phyloP scores from a whole-genome alignment of 2,888 invertebrate genomes.

The Mylabris sibirica region DNA sequence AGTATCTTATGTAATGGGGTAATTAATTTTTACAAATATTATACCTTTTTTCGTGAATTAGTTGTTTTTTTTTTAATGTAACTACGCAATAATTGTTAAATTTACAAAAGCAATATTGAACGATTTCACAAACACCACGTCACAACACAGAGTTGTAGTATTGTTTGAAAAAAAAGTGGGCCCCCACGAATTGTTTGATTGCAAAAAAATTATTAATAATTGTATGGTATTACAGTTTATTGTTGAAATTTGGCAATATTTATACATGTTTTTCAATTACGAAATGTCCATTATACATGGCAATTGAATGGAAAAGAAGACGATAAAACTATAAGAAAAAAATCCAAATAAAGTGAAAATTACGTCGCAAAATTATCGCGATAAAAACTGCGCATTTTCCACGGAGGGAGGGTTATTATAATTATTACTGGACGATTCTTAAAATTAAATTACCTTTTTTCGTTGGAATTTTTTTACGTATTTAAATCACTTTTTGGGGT shows the following conservation, averaged over 20 bases:
- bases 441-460: background rate
- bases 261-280: background rate
- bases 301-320: background rate
- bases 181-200: background rate
- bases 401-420: background rate
- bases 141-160: constrained; percentile 15
- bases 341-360: background rate
- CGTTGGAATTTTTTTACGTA: background rate
- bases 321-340: background rate
- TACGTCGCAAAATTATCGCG: constrained; percentile 1
- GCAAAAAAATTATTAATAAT: background rate
- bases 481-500: background rate
- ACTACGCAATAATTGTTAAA: constrained; percentile 5
- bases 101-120: constrained; percentile 22
- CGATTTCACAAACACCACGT: constrained; percentile 23
- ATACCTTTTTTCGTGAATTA: background rate
- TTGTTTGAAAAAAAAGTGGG: background rate
- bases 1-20: background rate
- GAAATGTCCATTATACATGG: background rate
- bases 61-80: background rate
- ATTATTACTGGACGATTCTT: background rate
- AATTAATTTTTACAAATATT: background rate
- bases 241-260: background rate
- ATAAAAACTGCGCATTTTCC: background rate
- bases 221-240: background rate